Percentiles rank a stretch among this genome's conserved stretches.
Conservation (phyloP, 30 jellyfish, hydroid and myxozoan genomes). For the Sanderia malayensis region DNA sequence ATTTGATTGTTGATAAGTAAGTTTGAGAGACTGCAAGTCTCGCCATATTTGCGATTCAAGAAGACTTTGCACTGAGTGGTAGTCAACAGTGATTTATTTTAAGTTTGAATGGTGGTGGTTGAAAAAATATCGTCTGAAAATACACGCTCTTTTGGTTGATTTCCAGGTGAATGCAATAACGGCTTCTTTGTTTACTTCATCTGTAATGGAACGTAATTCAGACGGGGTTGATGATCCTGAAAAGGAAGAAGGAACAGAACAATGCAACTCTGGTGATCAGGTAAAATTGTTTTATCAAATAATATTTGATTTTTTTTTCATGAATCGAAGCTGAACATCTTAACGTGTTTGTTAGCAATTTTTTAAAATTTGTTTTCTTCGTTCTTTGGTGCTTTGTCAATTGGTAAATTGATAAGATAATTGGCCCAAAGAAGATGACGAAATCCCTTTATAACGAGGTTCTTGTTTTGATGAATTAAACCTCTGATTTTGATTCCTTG, state of each 20-base stretch:
- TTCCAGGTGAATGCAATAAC: conserved; percentile 94
- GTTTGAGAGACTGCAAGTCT: no score
- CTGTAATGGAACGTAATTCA: conserved; percentile 72
- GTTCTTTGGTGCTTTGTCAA: not conserved
- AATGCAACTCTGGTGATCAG: conserved; percentile 24
- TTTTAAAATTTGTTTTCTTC: not conserved
- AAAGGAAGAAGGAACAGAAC: not conserved
- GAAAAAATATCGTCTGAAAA: no score
- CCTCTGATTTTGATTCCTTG: not conserved
- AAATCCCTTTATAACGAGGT: no score
- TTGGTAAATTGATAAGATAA: not conserved
- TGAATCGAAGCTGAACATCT: no score
- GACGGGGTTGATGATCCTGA: conserved; percentile 8
- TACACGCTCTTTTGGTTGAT: not conserved
- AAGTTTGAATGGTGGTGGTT: no score
- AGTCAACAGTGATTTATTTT: no score
- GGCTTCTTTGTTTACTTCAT: conserved; percentile 79
- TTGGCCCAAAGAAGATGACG: no score
- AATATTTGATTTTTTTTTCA: not conserved
- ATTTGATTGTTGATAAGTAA: no score
- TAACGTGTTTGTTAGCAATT: no score
- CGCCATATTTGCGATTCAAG: no score
- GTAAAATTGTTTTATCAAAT: no score
- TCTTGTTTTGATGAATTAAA: not conserved
- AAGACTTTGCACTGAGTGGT: no score